Percentiles rank a stretch among this genome's conserved stretches.
phyloP scores from a whole-genome alignment of 2,888 invertebrate genomes.

The Gisinianus flammeolus region DNA sequence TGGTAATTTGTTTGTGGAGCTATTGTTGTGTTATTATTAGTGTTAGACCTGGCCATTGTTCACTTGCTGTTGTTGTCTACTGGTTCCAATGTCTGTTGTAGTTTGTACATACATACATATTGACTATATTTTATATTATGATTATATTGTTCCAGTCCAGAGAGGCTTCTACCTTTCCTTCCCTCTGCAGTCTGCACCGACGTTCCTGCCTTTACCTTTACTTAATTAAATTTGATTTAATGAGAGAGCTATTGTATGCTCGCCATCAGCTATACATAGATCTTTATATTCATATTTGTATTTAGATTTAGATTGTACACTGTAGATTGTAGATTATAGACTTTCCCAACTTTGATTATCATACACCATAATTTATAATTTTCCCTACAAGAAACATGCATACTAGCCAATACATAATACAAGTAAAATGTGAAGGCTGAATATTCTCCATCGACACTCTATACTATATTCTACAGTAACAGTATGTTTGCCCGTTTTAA shows the following conservation, averaged over 20 bases:
- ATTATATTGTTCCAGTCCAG: constrained; percentile 13
- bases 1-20: too few relatives aligned
- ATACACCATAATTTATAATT: not conserved
- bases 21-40: too few relatives aligned
- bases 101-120: not conserved
- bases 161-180: not conserved
- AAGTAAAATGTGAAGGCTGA: too few relatives aligned
- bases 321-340: not conserved
- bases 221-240: constrained; percentile 34
- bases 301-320: too few relatives aligned
- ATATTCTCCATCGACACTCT: too few relatives aligned
- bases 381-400: not conserved
- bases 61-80: not conserved
- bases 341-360: not conserved
- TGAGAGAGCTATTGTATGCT: constrained; percentile 19
- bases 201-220: constrained; percentile 8
- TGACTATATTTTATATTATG: not conserved
- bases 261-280: not conserved
- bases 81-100: not conserved
- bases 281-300: not conserved
- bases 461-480: too few relatives aligned
- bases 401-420: too few relatives aligned
- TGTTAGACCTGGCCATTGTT: not conserved
- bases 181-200: not conserved
- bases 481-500: too few relatives aligned